phyloP scores from a whole-genome alignment of 2,113 vertebrate species.

The Tringa solitaria region DNA sequence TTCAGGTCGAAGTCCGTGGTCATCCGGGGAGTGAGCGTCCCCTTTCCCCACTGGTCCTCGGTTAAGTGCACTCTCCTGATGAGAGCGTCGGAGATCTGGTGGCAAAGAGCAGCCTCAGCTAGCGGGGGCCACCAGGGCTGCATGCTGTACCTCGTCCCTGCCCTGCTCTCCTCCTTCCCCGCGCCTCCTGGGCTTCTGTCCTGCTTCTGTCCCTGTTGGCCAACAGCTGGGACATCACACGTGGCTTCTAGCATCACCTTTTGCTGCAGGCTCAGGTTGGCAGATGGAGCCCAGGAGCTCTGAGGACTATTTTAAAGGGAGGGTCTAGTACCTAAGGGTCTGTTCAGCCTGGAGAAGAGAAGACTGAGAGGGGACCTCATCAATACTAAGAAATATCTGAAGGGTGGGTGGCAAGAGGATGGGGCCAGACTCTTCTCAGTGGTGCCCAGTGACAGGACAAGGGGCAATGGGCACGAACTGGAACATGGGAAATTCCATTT shows the following conservation, averaged over 20 bases:
- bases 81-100: slow-evolving; percentile 95
- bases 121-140: not conserved
- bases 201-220: not conserved
- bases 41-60: slow-evolving; percentile 97
- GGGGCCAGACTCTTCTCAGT: no score
- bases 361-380: no score
- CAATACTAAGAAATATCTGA: no score
- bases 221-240: not conserved
- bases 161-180: not conserved
- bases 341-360: no score
- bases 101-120: slow-evolving; percentile 40
- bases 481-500: no score
- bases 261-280: not conserved
- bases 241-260: accelerated
- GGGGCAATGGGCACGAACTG: no score
- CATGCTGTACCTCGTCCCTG: accelerated
- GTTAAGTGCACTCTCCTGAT: slow-evolving; percentile 96
- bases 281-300: not conserved
- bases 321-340: not conserved
- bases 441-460: no score
- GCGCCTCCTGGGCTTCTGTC: not conserved
- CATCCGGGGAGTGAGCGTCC: slow-evolving; percentile 94
- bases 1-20: slow-evolving; percentile 97
- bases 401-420: no score
- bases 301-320: not conserved